Evolutionary conservation across 2,888 invertebrate genomes (phyloP).

Genomic region (Tinea semifulvella): DNA sequence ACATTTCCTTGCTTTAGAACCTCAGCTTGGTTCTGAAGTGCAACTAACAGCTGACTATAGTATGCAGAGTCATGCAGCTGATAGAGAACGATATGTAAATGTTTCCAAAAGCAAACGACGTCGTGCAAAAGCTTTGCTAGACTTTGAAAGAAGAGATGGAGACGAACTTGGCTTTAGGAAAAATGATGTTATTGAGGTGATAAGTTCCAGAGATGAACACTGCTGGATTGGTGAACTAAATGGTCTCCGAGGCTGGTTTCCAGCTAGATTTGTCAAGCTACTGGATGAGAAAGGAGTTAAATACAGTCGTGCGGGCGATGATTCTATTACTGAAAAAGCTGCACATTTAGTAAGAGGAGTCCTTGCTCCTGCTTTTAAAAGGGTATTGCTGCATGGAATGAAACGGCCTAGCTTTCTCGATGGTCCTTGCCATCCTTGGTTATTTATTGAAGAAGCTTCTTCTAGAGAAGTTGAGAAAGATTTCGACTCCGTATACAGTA

Average conservation of each 20-base stretch:
- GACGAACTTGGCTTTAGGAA: constrained; percentile 98
- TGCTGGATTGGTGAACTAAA: constrained; percentile 99
- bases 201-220: constrained; percentile 97
- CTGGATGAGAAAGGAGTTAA: constrained; percentile 84
- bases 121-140: constrained; percentile 93
- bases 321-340: constrained; percentile 95
- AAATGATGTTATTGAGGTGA: constrained; percentile 97
- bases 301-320: constrained; percentile 94
- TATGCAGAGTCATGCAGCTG: constrained; percentile 93
- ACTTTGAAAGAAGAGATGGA: constrained; percentile 97
- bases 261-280: constrained; percentile 94
- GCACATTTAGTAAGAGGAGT: constrained; percentile 96
- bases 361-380: constrained; percentile 91
- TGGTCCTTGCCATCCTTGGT: constrained; percentile 97
- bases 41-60: constrained; percentile 91
- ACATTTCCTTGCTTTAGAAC: constrained; percentile 94
- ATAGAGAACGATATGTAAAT: constrained; percentile 95
- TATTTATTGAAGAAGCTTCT: constrained; percentile 98
- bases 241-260: constrained; percentile 96
- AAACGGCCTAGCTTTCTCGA: constrained; percentile 89
- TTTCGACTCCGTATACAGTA: constrained; percentile 97
- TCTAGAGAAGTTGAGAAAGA: constrained; percentile 96
- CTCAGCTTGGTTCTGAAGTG: constrained; percentile 82
- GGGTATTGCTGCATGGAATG: constrained; percentile 95
- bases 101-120: constrained; percentile 87